phyloP scores from a whole-genome alignment of 2,113 vertebrate genomes.

The Semnornis frantzii region DNA sequence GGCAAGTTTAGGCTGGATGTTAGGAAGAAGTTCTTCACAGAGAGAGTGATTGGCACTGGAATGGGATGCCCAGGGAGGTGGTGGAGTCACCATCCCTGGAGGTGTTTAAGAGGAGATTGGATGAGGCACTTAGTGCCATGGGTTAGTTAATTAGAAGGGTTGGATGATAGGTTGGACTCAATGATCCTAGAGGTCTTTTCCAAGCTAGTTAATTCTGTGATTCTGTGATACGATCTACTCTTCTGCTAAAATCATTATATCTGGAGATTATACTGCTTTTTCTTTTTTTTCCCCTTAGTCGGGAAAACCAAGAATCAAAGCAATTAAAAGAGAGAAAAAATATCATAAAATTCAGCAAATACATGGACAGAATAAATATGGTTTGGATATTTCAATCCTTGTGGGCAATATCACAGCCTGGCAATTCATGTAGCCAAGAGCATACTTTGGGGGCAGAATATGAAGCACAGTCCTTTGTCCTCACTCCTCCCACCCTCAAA shows the following conservation, averaged over 20 bases:
- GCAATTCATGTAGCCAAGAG: accelerated
- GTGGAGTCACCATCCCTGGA: too few species aligned
- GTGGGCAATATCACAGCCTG: neutral
- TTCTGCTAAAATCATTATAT: neutral
- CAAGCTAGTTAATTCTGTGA: neutral
- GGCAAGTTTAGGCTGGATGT: too few species aligned
- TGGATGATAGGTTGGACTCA: too few species aligned
- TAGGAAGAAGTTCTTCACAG: too few species aligned
- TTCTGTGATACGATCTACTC: neutral
- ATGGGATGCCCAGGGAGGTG: too few species aligned
- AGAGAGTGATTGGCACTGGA: too few species aligned
- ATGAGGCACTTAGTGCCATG: too few species aligned
- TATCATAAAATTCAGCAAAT: neutral
- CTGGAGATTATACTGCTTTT: neutral
- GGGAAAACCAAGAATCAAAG: neutral
- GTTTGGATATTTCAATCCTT: neutral
- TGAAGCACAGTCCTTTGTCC: neutral
- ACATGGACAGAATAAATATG: neutral
- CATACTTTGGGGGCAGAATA: neutral
- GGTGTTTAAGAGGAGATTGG: too few species aligned
- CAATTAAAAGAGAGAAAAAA: neutral
- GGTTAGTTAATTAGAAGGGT: too few species aligned
- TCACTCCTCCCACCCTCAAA: neutral
- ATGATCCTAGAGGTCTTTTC: too few species aligned
- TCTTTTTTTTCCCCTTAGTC: neutral